Evolutionary conservation across 2,888 invertebrate species (phyloP), one percentile per base, ranked within the genome.

Genomic region (Parochlus steinenii): DNA sequence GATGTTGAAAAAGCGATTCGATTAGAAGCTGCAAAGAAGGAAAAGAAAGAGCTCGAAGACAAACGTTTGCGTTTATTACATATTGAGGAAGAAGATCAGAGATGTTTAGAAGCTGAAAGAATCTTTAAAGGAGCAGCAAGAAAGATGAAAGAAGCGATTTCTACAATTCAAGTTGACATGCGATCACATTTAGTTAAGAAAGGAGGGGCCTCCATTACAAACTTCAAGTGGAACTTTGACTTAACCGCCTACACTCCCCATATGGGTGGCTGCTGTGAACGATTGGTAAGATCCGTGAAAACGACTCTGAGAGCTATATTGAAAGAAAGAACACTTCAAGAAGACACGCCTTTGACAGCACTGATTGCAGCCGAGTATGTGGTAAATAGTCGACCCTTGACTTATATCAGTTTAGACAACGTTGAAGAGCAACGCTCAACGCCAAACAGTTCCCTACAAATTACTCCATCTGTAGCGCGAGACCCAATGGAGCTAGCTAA

Each of bases 361-460:
- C 11, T 43, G 7, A 18, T 33, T 3, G 42, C 40, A 27, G 39
- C 40, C 20, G 39, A 45, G 33, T 36, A 34, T 16, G 38, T 48
- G 5, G 43, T 47, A 2, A 48, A 48, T 31, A 42, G 42, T 5
- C 37, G 46, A 35, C 40, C 8, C 17, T 39, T 14, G n/a, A n/a
- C n/a, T n/a, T n/a, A n/a, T n/a, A n/a, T n/a, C n/a, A n/a, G n/a
- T n/a, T n/a, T n/a, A n/a, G 38, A 37, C 2, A 17, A 41, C 39
- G 28, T 39, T 33, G 27, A 43, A 39, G 38, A 37, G 5, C 42
- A 46, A 38, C 42, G 44, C 1, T 30, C 47, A 22, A 47, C 48
- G 7, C 45, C 46, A 4, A 48, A 48, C 26, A 45, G 48, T 39
- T 41, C 47, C 23, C 37, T 48, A 19, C 23, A 43, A 29, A 40